phyloP scores from a whole-genome alignment of 2,888 invertebrate species.

The Athalia cordata region DNA sequence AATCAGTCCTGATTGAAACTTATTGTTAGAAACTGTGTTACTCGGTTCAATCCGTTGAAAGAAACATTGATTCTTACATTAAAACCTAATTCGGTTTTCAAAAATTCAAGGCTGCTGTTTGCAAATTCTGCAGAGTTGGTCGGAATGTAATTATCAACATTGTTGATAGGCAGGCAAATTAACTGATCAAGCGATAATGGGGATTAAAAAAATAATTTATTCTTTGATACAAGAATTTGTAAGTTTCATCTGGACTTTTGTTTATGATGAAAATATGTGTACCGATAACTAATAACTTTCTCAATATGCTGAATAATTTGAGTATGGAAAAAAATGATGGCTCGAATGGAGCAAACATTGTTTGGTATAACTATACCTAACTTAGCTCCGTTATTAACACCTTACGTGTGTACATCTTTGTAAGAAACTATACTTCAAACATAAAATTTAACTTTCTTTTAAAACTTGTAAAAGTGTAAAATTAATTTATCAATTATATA shows the following conservation, averaged over 20 bases:
- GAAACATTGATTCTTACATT: conserved; percentile 25
- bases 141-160: conserved; percentile 10
- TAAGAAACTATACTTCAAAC: conserved; percentile 50
- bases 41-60: neutral
- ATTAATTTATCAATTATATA: conserved; percentile 45
- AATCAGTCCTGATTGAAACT: conserved; percentile 21
- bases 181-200: neutral
- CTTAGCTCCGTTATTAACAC: conserved; percentile 51
- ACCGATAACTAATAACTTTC: conserved; percentile 2
- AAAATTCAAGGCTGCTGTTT: neutral
- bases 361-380: conserved; percentile 35
- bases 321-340: conserved; percentile 11
- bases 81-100: conserved; percentile 24
- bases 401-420: conserved; percentile 48
- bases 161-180: neutral
- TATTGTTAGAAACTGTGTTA: neutral
- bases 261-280: conserved; percentile 11
- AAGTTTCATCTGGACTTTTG: neutral
- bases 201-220: no score
- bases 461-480: conserved; percentile 47
- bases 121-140: conserved; percentile 21
- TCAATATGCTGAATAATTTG: conserved; percentile 10
- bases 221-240: neutral
- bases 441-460: neutral
- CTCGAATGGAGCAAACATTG: conserved; percentile 15